These are phyloP conservation scores for Bovichtus variegatus DNA, from an alignment of 2,797 vertebrate genomes.

Conservation along the genomic window DNA sequence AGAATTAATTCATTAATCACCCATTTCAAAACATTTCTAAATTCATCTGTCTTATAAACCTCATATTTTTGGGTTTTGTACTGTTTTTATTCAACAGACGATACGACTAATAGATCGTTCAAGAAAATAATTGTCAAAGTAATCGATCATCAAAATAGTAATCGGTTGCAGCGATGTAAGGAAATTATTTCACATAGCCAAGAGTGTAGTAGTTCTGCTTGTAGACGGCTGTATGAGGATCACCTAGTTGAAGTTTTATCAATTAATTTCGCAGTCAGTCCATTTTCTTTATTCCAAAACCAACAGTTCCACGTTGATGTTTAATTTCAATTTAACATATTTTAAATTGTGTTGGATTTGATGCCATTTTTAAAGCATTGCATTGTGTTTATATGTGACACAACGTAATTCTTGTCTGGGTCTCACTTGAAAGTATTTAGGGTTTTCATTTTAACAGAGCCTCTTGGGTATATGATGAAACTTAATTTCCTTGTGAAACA, in stretches of 20 bases:
- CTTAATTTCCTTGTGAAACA: neutral
- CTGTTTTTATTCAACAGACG: neutral
- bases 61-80: neutral
- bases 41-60: neutral
- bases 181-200: neutral
- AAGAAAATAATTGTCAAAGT: neutral
- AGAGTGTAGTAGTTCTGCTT: neutral
- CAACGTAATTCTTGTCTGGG: neutral
- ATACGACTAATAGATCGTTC: neutral
- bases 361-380: neutral
- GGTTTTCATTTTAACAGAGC: constrained; percentile 13
- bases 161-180: neutral
- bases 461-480: neutral
- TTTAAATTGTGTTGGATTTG: neutral
- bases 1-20: neutral
- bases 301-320: neutral
- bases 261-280: neutral
- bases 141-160: neutral
- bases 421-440: neutral
- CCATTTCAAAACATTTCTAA: neutral
- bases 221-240: neutral
- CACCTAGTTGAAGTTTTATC: neutral
- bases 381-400: constrained; percentile 6
- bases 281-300: constrained; percentile 11
- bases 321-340: neutral